Evolutionary conservation across 2,888 invertebrate species (phyloP).

Genomic region (Pseudococcus viburni): DNA sequence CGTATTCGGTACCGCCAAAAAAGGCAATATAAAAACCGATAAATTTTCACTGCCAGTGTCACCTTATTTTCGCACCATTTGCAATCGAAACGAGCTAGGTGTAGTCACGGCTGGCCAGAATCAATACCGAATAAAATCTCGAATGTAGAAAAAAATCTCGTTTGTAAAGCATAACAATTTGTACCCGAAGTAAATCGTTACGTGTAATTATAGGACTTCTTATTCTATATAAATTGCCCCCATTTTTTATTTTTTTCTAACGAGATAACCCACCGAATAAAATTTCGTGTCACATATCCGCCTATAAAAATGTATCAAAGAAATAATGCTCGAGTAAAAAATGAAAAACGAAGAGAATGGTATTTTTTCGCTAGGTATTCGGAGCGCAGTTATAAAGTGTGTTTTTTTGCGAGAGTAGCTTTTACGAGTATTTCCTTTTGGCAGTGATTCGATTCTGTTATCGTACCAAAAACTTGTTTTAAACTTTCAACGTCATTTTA

Average conservation of each 20-base stretch:
- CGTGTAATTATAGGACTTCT: background rate
- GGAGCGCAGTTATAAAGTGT: constrained; percentile 30
- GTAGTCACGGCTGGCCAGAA: background rate
- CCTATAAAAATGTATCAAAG: background rate
- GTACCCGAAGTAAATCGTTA: no score
- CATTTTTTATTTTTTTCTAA: background rate
- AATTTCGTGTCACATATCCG: background rate
- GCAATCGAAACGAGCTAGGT: constrained; percentile 28
- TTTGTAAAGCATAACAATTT: no score
- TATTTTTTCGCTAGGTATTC: constrained; percentile 2
- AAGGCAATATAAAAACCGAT: constrained; percentile 32
- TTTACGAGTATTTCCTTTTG: constrained; percentile 48
- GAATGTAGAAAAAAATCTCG: background rate
- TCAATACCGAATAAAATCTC: background rate
- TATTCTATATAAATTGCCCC: background rate
- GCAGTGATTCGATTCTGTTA: constrained; percentile 42
- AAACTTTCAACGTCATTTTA: constrained; percentile 48
- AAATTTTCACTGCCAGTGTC: constrained; percentile 30
- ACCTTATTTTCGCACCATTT: constrained; percentile 36
- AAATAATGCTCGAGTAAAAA: background rate
- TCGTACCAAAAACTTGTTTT: constrained; percentile 18
- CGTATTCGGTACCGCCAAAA: constrained; percentile 16
- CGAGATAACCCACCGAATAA: background rate
- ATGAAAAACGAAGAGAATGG: constrained; percentile 12
- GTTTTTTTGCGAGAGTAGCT: constrained; percentile 38